Base-by-base conservation (phyloP, 2,888 invertebrate species). In the Caenorhabditis macrosperma region DNA sequence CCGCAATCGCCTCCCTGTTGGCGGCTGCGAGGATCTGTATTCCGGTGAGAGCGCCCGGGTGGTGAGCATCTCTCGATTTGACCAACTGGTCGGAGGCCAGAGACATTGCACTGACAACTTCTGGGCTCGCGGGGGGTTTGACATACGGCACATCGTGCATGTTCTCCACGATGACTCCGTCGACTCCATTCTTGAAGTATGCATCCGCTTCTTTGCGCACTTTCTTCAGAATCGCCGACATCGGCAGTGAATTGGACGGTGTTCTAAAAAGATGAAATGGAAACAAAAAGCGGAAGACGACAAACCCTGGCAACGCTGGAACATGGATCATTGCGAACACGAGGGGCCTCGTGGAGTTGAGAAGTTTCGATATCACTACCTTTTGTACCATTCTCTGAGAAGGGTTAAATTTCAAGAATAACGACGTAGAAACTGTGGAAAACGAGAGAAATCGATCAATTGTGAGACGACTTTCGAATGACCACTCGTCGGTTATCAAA, bases 1-100 rank as follows among this genome's bases (percentile, higher is more conserved):
- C 93, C 6, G 95, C 94, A 54, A 95, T 78, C 0, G 95, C 95
- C 91, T 94, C 94, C 79, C 92, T 92, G 90, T 95, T 95, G 12
- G 94, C 94, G 52, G 93, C 94, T n/a, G 95, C 94, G 67, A 95
- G 91, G 72, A 95, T 93, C 93, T 94, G 91, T 3, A 92, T 88
- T 17, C 92, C 92, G 3, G 92, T 87, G 6, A 91, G 90, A 12
- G 74, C 74, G 50, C 57, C 74, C 2, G 74, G 64, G 50, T 74
- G 64, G 28, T 41, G 30, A 24, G 57, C 17, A 52, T 74, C 64
- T 74, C 22, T 90, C 30, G 41, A 83, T 50, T 55, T 69, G 35
- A 46, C 85, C 55, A 38, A 38, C 30, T 33, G 68, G 69, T 17
- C 78, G 24, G 74, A 86, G 0, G 82, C 84, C 44, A 83, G 22